Evolutionary conservation across 2,797 vertebrate species (phyloP), one percentile per base, ranked within the genome.

Genomic region (Eutrigla gurnardus): DNA sequence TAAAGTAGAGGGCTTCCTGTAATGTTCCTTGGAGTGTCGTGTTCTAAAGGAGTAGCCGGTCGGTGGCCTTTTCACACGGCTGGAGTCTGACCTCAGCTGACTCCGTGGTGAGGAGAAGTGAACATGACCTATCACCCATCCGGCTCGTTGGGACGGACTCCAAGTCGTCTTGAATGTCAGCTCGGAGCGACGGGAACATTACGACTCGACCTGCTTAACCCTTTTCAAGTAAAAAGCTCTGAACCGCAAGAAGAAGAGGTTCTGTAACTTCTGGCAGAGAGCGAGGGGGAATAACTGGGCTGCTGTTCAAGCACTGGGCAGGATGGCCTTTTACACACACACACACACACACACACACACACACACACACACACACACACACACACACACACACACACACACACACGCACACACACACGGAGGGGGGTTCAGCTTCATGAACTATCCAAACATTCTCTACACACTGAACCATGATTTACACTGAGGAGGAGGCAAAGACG

Each of bases 271-370:
- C 49, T 82, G 45, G 69, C 57, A 40, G 65, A 70, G 65, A 61
- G 37, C 0, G 3, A 37, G 42, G 5, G 17, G 42, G 53, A 49
- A 49, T 65, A 50, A 67, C 50, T 65, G 43, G 73, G 80, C 84
- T 63, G 61, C 46, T 54, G 52, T 79, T 75, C 66, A 86, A 83
- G 62, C 72, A 65, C 67, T 69, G 57, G 55, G n/a, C 37, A 50
- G 47, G 42, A 39, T 57, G 70, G 36, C 73, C 49, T 75, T 70
- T 43, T 54, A 45, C 32, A 70, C 35, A 40, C 6, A 71, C 65
- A 10, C 2, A 32, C 15, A 47, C 18, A 50, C 39, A 61, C 4
- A 25, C 32, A 47, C 42, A 17, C 18, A 59, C n/a, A 25, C 36
- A 58, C 36, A 40, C 36, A 58, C 55, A n/a, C 55, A 18, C 36